Evolutionary conservation across 2,113 vertebrate genomes (phyloP).

Genomic region (Protomyctophum bolini): DNA sequence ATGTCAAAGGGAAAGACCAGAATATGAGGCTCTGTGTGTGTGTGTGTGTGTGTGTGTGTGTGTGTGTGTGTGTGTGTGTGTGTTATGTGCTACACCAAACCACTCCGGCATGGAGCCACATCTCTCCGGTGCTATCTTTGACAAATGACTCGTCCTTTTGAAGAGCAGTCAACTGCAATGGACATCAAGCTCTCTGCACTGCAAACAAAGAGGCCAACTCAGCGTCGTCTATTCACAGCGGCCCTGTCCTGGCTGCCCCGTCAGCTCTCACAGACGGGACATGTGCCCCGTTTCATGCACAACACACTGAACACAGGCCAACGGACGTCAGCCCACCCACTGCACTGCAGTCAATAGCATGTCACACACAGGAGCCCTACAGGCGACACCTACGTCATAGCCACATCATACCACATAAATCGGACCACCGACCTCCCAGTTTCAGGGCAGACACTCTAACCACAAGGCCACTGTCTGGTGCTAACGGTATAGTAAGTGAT

Average conservation of each 20-base stretch:
- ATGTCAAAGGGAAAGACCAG: slow-evolving; percentile 34
- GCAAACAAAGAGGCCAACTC: slow-evolving; percentile 66
- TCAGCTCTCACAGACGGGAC: slow-evolving; percentile 36
- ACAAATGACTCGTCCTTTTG: slow-evolving; percentile 76
- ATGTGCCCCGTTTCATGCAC: slow-evolving; percentile 27
- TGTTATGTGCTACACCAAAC: slow-evolving; percentile 12
- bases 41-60: slow-evolving; percentile 4
- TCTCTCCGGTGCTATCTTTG: slow-evolving; percentile 67
- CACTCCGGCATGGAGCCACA: slow-evolving; percentile 51
- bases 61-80: neutral
- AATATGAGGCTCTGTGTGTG: slow-evolving; percentile 7
- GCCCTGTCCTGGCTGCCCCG: slow-evolving; percentile 29
- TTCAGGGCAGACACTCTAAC: no score
- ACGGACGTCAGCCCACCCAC: slow-evolving; percentile 17
- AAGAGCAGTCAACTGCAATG: slow-evolving; percentile 77
- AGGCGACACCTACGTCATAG: slow-evolving; percentile 34
- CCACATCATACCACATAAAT: slow-evolving; percentile 22
- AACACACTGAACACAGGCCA: slow-evolving; percentile 32
- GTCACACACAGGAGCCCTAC: slow-evolving; percentile 7
- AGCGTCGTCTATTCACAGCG: slow-evolving; percentile 61
- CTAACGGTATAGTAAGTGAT: no score
- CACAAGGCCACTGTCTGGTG: no score
- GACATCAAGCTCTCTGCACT: slow-evolving; percentile 69
- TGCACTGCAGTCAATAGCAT: slow-evolving; percentile 32
- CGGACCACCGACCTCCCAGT: no score